Evolutionary conservation across 2,888 invertebrate species (phyloP), one percentile per base, ranked within the genome.

Genomic region (Nomada ferruginata): DNA sequence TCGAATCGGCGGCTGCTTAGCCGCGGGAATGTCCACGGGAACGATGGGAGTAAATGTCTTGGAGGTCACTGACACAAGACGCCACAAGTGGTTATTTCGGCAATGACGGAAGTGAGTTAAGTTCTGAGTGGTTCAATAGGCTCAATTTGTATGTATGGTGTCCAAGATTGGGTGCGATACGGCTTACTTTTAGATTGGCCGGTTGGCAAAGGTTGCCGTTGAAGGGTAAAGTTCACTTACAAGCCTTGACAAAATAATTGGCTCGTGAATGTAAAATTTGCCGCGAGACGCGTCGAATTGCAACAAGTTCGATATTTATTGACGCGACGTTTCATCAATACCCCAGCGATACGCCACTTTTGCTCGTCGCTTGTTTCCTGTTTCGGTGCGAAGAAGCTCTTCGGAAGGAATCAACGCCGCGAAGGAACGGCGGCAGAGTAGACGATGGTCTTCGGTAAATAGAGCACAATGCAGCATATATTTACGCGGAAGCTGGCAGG

Each of bases 381-480:
- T 69, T 44, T 57, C 50, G 47, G 44, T 44, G 18, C 29, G 73
- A 60, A 60, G 64, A 26, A 72, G 26, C 73, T 61, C 73, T 73
- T 26, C 57, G 23, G 70, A 53, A 52, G 81, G 79, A 82, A 85
- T 82, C 85, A 85, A 77, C 87, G 84, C 75, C 79, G 77, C 50
- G 76, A 73, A 76, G 87, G 84, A 85, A 85, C 82, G 75, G 36
- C 70, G 65, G 44, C 47, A 59, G 66, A 61, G 55, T 63, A 66
- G 68, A 59, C 63, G 64, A 66, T 65, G 82, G 77, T 79, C 80
- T 66, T 80, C 70, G 71, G 86, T 82, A 87, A 87, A 86, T 81
- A 82, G 76, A 64, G 73, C 82, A 83, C 74, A 77, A 86, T 85
- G 66, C 70, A 61, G 73, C 75, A 86, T 85, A 78, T 87, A 86